Conservation (phyloP, 2,888 invertebrate genomes). For the Pterobdella sp. region DNA sequence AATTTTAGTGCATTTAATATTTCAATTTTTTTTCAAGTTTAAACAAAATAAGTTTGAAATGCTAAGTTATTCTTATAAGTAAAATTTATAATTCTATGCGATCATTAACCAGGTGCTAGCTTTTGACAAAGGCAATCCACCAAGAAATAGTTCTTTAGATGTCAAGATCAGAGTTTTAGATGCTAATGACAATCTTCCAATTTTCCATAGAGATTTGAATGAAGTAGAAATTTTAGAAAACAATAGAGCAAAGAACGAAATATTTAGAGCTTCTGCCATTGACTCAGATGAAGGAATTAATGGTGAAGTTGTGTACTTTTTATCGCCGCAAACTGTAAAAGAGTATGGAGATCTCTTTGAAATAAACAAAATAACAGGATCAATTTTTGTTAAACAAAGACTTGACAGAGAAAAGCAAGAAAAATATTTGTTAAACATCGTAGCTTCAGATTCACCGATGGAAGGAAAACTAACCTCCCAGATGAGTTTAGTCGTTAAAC, state of each 20-base stretch:
- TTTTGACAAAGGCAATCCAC: constrained; percentile 5
- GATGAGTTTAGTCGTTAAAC: constrained; percentile 1
- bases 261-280: constrained; percentile 54
- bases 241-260: neutral
- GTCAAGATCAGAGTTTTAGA: constrained; percentile 4
- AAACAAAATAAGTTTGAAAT: no score
- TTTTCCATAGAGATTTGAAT: neutral
- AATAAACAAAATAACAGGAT: constrained; percentile 56
- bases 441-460: constrained; percentile 29
- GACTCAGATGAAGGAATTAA: constrained; percentile 84
- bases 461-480: constrained; percentile 6
- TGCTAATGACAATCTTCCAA: constrained; percentile 21
- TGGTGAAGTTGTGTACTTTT: constrained; percentile 52
- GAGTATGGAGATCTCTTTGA: constrained; percentile 17
- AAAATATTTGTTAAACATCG: constrained; percentile 34
- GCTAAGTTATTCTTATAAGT: no score
- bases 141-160: constrained; percentile 3
- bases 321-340: neutral
- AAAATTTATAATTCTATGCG: no score
- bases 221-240: constrained; percentile 3
- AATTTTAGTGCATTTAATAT: no score
- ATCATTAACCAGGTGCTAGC: constrained; percentile 11
- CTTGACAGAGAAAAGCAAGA: constrained; percentile 25
- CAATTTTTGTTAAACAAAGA: neutral
- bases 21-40: no score